These are phyloP conservation scores for Acanthurus tractus DNA, from an alignment of 2,797 vertebrate species.

Conservation along the genomic window DNA sequence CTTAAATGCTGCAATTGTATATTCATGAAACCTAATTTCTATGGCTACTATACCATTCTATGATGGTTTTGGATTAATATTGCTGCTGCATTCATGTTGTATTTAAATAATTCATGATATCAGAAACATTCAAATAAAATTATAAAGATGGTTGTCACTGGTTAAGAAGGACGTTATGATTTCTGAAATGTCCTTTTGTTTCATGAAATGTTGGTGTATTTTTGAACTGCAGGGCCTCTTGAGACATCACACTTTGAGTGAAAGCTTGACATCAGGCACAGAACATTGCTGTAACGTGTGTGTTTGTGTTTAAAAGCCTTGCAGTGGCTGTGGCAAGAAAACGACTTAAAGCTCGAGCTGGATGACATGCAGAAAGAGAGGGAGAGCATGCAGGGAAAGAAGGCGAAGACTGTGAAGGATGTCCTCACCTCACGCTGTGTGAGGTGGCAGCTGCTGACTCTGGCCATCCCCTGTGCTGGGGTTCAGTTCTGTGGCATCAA, in stretches of 20 bases:
- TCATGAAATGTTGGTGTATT: too few relatives aligned
- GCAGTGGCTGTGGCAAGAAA: constrained; percentile 85
- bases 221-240: too few relatives aligned
- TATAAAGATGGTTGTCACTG: too few relatives aligned
- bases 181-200: too few relatives aligned
- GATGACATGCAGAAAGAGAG: constrained; percentile 85
- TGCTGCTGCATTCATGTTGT: too few relatives aligned
- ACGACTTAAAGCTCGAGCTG: constrained; percentile 80
- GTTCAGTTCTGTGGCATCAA: constrained; percentile 77
- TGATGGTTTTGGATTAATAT: too few relatives aligned
- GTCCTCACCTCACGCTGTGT: constrained; percentile 82
- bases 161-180: too few relatives aligned
- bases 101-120: too few relatives aligned
- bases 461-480: constrained; percentile 77
- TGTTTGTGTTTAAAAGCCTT: constrained; percentile 71
- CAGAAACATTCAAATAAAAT: too few relatives aligned
- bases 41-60: too few relatives aligned
- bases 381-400: constrained; percentile 71
- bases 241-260: neutral
- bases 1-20: too few relatives aligned
- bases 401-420: constrained; percentile 77
- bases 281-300: neutral
- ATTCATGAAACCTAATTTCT: too few relatives aligned
- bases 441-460: constrained; percentile 85
- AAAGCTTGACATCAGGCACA: neutral